Evolutionary conservation across 1,140 invertebrate genomes (phyloP).

Genomic region (Musca domestica): DNA sequence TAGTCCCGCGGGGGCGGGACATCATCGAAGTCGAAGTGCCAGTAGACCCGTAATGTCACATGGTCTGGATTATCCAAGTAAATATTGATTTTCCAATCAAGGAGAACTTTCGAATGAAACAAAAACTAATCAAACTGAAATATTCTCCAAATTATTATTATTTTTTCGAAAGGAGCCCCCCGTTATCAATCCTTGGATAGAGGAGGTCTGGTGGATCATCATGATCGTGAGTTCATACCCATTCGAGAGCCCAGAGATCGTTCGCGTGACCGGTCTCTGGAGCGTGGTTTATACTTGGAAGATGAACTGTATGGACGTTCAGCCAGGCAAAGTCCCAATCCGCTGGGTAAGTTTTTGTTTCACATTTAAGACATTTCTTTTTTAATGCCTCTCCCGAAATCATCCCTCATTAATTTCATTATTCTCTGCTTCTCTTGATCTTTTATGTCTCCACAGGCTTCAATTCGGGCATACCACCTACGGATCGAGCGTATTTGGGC

Average conservation of each 20-base stretch:
- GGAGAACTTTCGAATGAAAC: neutral
- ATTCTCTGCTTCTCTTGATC: neutral
- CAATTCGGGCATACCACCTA: slow-evolving; percentile 49
- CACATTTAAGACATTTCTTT: no score
- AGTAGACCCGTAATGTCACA: slow-evolving; percentile 58
- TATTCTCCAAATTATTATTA: neutral
- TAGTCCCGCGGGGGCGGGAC: slow-evolving; percentile 68
- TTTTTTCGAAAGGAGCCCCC: slow-evolving; percentile 46
- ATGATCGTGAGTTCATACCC: slow-evolving; percentile 79
- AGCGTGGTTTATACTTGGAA: slow-evolving; percentile 68
- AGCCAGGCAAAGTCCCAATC: slow-evolving; percentile 72
- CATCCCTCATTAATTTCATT: neutral
- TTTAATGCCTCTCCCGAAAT: no score
- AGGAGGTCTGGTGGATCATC: slow-evolving; percentile 60
- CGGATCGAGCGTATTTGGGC: slow-evolving; percentile 69
- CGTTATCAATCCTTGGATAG: slow-evolving; percentile 78
- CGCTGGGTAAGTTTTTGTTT: slow-evolving; percentile 41
- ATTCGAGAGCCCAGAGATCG: slow-evolving; percentile 70
- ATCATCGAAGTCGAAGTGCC: slow-evolving; percentile 64
- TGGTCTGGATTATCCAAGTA: slow-evolving; percentile 56
- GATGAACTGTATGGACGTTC: slow-evolving; percentile 73
- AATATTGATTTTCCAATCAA: slow-evolving; percentile 14
- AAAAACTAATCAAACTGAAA: neutral
- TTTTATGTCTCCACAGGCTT: slow-evolving; percentile 31
- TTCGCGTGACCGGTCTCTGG: slow-evolving; percentile 64